Percentiles rank a stretch among this genome's conserved stretches.
Evolutionary conservation across 1,140 invertebrate genomes (phyloP).

Genomic region (Musca domestica): DNA sequence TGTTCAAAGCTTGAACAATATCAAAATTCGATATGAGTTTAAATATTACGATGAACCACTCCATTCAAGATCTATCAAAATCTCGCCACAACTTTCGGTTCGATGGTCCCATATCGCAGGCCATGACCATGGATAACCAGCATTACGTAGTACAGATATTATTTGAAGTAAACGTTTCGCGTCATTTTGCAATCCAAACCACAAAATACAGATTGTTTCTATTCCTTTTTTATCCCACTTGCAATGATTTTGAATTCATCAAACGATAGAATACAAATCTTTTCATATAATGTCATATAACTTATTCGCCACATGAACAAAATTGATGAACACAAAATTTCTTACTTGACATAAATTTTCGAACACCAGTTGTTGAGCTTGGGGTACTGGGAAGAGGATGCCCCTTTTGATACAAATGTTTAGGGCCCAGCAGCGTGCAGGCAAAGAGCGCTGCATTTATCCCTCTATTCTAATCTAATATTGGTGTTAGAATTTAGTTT

Average conservation of each 20-base stretch:
- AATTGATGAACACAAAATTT: no score
- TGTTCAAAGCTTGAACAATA: no score
- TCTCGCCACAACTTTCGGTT: no score
- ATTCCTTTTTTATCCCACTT: slow-evolving; percentile 33
- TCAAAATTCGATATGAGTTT: no score
- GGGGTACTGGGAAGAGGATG: slow-evolving; percentile 27
- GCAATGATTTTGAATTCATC: slow-evolving; percentile 2
- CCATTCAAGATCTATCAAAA: no score
- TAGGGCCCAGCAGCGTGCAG: slow-evolving; percentile 25
- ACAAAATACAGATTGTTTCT: slow-evolving; percentile 49
- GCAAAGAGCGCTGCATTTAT: no score
- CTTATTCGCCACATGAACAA: neutral
- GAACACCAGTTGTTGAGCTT: slow-evolving; percentile 27
- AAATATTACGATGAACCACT: no score
- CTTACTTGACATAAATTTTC: slow-evolving; percentile 25
- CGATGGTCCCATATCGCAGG: neutral
- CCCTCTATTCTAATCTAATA: no score
- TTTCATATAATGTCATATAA: neutral
- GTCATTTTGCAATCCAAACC: slow-evolving; percentile 41
- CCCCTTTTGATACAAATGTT: slow-evolving; percentile 26
- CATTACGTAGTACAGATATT: neutral
- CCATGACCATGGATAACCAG: neutral
- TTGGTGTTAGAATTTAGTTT: no score
- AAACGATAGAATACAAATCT: neutral
- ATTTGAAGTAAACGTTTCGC: neutral